Conservation (phyloP, 2,888 invertebrate genomes). For the Leucozona laternaria region DNA sequence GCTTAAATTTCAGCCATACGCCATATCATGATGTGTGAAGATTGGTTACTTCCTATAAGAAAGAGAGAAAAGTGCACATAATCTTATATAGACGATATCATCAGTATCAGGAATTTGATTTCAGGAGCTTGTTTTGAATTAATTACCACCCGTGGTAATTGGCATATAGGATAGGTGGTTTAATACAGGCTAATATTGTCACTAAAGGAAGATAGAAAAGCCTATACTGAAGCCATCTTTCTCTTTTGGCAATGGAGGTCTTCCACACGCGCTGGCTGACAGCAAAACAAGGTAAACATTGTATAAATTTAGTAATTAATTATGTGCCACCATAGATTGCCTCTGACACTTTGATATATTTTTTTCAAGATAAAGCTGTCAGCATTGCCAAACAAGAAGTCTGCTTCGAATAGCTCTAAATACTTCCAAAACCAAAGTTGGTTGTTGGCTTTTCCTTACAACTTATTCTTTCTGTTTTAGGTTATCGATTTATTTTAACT, state of each 20-base stretch:
- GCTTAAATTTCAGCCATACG: too few relatives aligned
- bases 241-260: constrained; percentile 12
- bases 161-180: not conserved
- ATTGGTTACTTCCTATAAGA: too few relatives aligned
- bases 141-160: constrained; percentile 22
- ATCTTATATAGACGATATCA: too few relatives aligned
- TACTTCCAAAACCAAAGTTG: constrained; percentile 30
- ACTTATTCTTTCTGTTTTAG: constrained; percentile 58
- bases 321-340: constrained; percentile 64
- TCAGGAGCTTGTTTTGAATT: constrained; percentile 6
- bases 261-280: constrained; percentile 25
- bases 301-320: constrained; percentile 64
- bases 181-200: not conserved
- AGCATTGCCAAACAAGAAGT: constrained; percentile 41
- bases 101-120: too few relatives aligned
- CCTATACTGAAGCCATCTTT: constrained; percentile 4
- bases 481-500: constrained; percentile 62
- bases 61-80: too few relatives aligned
- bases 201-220: not conserved
- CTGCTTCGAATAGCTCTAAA: constrained; percentile 8
- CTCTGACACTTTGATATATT: constrained; percentile 70
- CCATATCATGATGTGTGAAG: too few relatives aligned
- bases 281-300: constrained; percentile 2
- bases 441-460: constrained; percentile 23
- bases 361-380: constrained; percentile 66